phyloP scores from a whole-genome alignment of 2,797 vertebrate species.

The Odontamblyopus rebecca region DNA sequence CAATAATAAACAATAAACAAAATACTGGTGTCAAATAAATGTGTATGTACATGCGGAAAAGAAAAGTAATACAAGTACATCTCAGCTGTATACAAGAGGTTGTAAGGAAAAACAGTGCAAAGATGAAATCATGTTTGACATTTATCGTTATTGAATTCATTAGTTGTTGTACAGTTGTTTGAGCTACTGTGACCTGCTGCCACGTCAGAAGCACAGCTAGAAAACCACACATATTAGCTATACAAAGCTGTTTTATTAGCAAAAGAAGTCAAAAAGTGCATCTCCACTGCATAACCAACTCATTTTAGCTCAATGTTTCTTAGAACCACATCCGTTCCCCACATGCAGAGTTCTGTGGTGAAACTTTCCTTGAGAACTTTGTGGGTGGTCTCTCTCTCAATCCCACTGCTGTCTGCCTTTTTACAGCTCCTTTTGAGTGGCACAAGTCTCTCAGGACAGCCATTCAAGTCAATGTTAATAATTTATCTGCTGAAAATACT shows the following conservation, averaged over 20 bases:
- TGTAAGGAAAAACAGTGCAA: no score
- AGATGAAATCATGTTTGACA: no score
- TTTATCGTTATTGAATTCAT: no score
- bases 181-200: no score
- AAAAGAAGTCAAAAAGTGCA: neutral
- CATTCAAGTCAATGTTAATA: constrained; percentile 24
- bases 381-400: constrained; percentile 10
- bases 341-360: neutral
- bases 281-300: neutral
- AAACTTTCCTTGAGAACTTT: constrained; percentile 8
- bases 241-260: neutral
- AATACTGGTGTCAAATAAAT: no score
- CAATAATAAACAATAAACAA: no score
- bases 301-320: neutral
- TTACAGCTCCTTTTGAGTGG: neutral
- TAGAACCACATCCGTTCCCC: neutral
- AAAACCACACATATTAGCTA: neutral
- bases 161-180: no score
- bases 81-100: no score
- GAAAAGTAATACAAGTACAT: no score
- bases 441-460: constrained; percentile 27
- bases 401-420: constrained; percentile 2
- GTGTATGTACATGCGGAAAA: no score
- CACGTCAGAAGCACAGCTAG: neutral
- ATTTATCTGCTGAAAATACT: constrained; percentile 32